Evolutionary conservation across 2,113 vertebrate species (phyloP), one percentile per base, ranked within the genome.

Genomic region (Ranitomeya variabilis): DNA sequence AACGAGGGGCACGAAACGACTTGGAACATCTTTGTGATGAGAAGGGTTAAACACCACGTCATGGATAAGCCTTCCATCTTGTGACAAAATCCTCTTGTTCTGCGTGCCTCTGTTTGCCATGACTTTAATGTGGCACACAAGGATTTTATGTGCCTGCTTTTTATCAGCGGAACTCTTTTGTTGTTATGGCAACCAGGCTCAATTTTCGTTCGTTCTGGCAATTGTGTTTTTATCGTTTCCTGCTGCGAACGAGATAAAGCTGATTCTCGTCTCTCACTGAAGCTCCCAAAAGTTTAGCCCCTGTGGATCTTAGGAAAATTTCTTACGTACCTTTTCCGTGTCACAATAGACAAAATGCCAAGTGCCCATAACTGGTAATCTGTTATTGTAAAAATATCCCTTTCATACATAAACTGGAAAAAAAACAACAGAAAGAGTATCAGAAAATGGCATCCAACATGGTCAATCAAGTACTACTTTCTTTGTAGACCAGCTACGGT

Each of bases 181-280:
- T 95, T 95, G 93, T 94, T 93, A 95, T 95, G 94, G 94, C 92
- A 95, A 96, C 95, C 93, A 92, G 92, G 93, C 94, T 94, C 93
- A 94, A 92, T 95, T 95, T 94, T 94, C 93, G 92, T 91, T 91
- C 87, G 74, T 94, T 94, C 94, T 94, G 91, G 93, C 93, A 94
- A 95, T 94, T 94, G 94, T 93, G 91, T 93, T 95, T 95, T 95
- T 95, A 95, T 93, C 93, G 93, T 94, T 91, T 95, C 89, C 93
- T 95, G 93, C 92, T 94, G 92, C 92, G 93, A 93, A 88, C 93
- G 92, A 94, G 94, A 95, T 95, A 95, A 95, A 93, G 93, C 87
- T 91, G 90, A 86, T 91, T 93, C 92, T 93, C 92, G 80, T 93
- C 93, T 94, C 95, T 94, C 92, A 90, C 81, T 14, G 83, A 90